Percentiles rank a stretch among this genome's conserved stretches.
Evolutionary conservation across 1,140 invertebrate genomes (phyloP).

Genomic region (Pseudomyrmex dendroicus): DNA sequence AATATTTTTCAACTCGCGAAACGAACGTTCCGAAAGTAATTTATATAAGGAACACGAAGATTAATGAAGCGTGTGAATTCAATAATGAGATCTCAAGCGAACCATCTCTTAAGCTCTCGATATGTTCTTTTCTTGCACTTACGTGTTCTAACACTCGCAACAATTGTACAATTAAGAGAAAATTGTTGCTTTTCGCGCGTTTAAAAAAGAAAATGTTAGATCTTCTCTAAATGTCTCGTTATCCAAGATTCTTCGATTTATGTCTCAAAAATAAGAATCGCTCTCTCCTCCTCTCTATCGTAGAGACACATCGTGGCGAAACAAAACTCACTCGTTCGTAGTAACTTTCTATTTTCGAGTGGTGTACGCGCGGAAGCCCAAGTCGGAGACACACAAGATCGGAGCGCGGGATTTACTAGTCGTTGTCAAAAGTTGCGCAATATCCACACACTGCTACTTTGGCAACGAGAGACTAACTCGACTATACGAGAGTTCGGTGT

Average conservation of each 20-base stretch:
- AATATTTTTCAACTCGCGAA: slow-evolving; percentile 28
- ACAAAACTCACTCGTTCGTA: too few relatives aligned
- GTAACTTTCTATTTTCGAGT: slow-evolving; percentile 28
- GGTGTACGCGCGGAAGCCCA: slow-evolving; percentile 6
- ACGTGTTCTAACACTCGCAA: too few relatives aligned
- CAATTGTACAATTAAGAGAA: too few relatives aligned
- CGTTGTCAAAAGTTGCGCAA: slow-evolving; percentile 57
- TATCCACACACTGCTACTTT: slow-evolving; percentile 51
- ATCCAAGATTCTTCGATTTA: too few relatives aligned
- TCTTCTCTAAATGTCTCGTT: too few relatives aligned
- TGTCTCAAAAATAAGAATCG: too few relatives aligned
- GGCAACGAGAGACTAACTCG: slow-evolving; percentile 40
- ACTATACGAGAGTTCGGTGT: slow-evolving; percentile 48
- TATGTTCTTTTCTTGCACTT: neutral
- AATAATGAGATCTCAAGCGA: slow-evolving; percentile 46
- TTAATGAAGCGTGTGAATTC: slow-evolving; percentile 44
- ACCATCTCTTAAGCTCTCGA: neutral
- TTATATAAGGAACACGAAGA: slow-evolving; percentile 36
- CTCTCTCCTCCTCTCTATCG: too few relatives aligned
- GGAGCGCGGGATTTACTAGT: slow-evolving; percentile 32
- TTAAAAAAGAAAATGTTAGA: too few relatives aligned
- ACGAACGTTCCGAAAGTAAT: slow-evolving; percentile 29
- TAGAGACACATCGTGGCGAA: too few relatives aligned
- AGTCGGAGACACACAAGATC: slow-evolving; percentile 14
- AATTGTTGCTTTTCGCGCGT: too few relatives aligned